These are phyloP conservation scores for Seriola rivoliana DNA, from an alignment of 2,113 vertebrate species.

Conservation along the genomic window DNA sequence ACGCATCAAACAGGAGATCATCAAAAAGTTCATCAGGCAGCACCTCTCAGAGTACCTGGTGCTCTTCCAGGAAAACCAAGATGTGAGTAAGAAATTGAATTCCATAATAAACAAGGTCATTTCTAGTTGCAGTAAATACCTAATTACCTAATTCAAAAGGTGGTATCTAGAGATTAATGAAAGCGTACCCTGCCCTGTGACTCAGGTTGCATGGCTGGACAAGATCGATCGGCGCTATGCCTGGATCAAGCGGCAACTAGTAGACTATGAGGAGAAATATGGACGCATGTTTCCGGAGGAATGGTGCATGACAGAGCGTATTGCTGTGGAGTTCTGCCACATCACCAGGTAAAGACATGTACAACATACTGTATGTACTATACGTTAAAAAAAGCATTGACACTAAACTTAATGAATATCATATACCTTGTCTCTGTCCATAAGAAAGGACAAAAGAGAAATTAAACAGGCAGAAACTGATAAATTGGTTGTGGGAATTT, in stretches of 20 bases:
- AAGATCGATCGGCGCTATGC: constrained; percentile 96
- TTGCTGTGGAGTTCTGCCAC: constrained; percentile 97
- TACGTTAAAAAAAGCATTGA: neutral
- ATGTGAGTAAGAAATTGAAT: constrained; percentile 85
- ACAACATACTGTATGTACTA: neutral
- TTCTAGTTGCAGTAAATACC: neutral
- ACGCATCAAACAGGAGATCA: constrained; percentile 98
- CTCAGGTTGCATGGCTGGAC: constrained; percentile 97
- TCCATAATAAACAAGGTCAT: neutral
- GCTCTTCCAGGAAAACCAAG: constrained; percentile 99
- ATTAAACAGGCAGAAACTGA: constrained; percentile 15
- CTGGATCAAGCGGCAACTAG: constrained; percentile 97
- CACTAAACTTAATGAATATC: neutral
- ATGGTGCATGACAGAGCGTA: constrained; percentile 97
- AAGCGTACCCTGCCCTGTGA: neutral
- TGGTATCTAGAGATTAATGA: neutral
- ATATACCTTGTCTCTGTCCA: neutral
- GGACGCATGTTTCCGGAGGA: constrained; percentile 96
- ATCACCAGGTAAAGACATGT: constrained; percentile 88
- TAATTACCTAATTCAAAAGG: neutral
- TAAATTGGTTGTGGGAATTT: constrained; percentile 13
- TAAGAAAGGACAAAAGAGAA: neutral
- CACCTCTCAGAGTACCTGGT: constrained; percentile 97
- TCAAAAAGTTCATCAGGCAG: constrained; percentile 98
- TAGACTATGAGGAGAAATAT: constrained; percentile 98